Evolutionary conservation across 2,113 vertebrate genomes (phyloP).

Genomic region (Bos taurus): DNA sequence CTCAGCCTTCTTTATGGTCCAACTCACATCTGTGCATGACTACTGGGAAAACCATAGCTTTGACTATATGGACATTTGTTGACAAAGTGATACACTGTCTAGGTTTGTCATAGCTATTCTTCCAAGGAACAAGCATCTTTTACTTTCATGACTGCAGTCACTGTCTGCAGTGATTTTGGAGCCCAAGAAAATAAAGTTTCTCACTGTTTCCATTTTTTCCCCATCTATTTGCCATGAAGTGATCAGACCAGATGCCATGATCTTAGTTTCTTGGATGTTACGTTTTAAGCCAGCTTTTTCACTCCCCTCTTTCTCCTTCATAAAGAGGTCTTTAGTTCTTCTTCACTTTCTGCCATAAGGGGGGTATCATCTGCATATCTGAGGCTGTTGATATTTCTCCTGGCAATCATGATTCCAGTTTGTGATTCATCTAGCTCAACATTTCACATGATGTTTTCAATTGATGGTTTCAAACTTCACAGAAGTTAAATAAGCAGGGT

Average conservation of each 20-base stretch:
- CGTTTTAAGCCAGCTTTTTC: neutral
- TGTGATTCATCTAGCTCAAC: neutral
- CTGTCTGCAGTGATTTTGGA: neutral
- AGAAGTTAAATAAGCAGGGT: neutral
- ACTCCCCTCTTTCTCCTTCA: neutral
- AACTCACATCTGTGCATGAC: neutral
- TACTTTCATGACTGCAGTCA: neutral
- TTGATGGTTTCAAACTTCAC: neutral
- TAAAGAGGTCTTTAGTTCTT: neutral
- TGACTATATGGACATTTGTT: neutral
- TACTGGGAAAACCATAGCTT: neutral
- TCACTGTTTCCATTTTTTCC: neutral
- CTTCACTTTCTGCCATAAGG: neutral
- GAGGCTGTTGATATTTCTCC: neutral
- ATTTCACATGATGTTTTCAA: neutral
- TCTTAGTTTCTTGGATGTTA: neutral
- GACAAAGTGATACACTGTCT: neutral
- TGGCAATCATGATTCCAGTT: neutral
- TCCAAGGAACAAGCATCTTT: neutral
- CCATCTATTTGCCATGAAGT: neutral
- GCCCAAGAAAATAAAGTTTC: neutral
- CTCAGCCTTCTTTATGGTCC: neutral
- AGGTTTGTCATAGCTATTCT: neutral
- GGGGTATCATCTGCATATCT: neutral
- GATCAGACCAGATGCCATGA: neutral